phyloP scores from a whole-genome alignment of 2,797 vertebrate species.

The Eremophila alpestris region DNA sequence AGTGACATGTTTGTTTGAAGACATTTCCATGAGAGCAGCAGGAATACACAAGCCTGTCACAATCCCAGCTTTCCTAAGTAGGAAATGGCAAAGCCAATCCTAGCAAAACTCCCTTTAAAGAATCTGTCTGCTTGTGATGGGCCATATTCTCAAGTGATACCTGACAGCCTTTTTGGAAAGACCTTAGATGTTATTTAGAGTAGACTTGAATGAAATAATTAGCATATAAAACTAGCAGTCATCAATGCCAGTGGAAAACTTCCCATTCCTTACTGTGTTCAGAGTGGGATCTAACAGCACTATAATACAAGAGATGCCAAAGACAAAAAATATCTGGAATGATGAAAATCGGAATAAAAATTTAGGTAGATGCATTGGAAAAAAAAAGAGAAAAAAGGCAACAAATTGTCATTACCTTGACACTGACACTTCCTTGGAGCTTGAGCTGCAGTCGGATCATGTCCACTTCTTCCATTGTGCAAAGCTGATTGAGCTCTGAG shows the following conservation, averaged over 20 bases:
- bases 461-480: constrained; percentile 94
- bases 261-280: background rate
- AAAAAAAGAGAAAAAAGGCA: background rate
- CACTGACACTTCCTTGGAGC: constrained; percentile 96
- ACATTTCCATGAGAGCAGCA: background rate
- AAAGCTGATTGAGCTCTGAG: constrained; percentile 95
- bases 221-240: background rate
- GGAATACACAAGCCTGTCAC: background rate
- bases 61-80: background rate
- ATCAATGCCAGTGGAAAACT: background rate
- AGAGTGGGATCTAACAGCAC: background rate
- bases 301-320: background rate
- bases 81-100: background rate
- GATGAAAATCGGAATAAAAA: background rate
- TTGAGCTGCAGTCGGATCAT: constrained; percentile 98
- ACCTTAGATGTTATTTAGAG: background rate
- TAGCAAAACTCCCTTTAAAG: background rate
- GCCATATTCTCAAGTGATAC: background rate
- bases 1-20: background rate
- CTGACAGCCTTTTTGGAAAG: background rate
- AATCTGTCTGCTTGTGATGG: background rate
- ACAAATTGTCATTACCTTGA: constrained; percentile 81
- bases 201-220: background rate
- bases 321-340: background rate
- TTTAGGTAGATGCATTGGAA: background rate